These are phyloP conservation scores for Zosterops lateralis DNA, from an alignment of 2,113 vertebrate genomes.

Conservation along the genomic window DNA sequence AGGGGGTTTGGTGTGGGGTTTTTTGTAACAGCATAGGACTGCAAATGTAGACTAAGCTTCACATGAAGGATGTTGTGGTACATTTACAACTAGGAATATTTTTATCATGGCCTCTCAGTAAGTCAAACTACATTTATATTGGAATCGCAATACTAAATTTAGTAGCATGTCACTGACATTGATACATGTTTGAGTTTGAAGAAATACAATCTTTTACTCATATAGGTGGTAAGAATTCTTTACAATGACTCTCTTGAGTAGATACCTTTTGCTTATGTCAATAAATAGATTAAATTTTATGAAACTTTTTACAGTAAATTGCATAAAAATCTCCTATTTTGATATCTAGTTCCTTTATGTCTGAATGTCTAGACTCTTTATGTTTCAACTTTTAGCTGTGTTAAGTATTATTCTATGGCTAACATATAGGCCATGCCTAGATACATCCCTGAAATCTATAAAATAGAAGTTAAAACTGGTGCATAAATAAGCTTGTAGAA, in stretches of 20 bases:
- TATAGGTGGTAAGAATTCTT: neutral
- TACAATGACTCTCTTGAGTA: neutral
- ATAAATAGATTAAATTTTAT: neutral
- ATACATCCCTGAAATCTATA: neutral
- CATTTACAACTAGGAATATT: neutral
- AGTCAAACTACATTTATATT: neutral
- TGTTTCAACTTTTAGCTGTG: neutral
- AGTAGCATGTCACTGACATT: neutral
- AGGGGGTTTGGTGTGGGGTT: neutral
- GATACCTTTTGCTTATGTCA: neutral
- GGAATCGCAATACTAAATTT: neutral
- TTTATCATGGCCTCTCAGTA: neutral
- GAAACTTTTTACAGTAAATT: neutral
- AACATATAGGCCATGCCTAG: neutral
- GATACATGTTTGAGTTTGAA: neutral
- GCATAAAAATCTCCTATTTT: neutral
- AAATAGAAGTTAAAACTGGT: neutral
- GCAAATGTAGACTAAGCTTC: neutral
- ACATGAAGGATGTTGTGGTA: neutral
- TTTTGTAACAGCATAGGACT: neutral
- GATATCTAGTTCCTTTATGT: neutral
- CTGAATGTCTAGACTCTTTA: neutral
- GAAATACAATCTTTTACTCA: neutral
- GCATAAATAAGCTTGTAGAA: neutral
- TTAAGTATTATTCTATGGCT: neutral